phyloP scores from a whole-genome alignment of 2,797 vertebrate species.

The Hippoglossus hippoglossus region DNA sequence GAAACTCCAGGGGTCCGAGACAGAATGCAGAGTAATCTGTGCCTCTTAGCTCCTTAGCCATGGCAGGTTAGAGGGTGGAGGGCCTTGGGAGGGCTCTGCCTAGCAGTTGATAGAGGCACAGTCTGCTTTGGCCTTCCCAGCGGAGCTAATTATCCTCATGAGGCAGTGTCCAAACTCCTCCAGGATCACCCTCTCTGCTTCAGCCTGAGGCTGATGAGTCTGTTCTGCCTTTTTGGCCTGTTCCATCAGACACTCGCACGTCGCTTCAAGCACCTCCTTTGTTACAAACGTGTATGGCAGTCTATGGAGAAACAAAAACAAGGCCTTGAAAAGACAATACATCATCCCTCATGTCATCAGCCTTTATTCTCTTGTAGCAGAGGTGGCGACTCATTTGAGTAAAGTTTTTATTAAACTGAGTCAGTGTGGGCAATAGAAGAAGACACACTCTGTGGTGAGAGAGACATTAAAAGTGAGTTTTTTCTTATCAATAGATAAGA shows the following conservation, averaged over 20 bases:
- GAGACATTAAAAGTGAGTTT: too few relatives aligned
- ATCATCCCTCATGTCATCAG: background rate
- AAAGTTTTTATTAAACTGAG: too few relatives aligned
- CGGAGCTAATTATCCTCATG: slow-evolving; percentile 96
- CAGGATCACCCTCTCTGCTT: slow-evolving; percentile 93
- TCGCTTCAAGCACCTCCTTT: slow-evolving; percentile 96
- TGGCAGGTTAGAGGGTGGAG: background rate
- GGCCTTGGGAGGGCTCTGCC: slow-evolving; percentile 30
- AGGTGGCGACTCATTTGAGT: background rate
- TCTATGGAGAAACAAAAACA: slow-evolving; percentile 77
- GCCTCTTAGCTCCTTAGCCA: slow-evolving; percentile 16
- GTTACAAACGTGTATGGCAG: slow-evolving; percentile 96
- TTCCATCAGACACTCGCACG: slow-evolving; percentile 95
- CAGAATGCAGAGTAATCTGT: slow-evolving; percentile 11
- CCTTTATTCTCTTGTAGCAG: background rate
- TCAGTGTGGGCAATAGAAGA: too few relatives aligned
- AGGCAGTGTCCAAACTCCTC: slow-evolving; percentile 99
- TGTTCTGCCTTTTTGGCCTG: slow-evolving; percentile 94
- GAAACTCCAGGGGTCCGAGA: slow-evolving; percentile 28
- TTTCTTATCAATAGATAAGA: too few relatives aligned
- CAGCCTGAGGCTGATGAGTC: slow-evolving; percentile 88
- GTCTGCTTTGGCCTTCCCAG: slow-evolving; percentile 95
- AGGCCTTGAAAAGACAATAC: background rate
- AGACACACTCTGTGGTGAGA: too few relatives aligned
- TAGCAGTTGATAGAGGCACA: slow-evolving; percentile 94